Base-by-base conservation (phyloP, 1,140 invertebrate species). In the Heliconius nattereri region DNA sequence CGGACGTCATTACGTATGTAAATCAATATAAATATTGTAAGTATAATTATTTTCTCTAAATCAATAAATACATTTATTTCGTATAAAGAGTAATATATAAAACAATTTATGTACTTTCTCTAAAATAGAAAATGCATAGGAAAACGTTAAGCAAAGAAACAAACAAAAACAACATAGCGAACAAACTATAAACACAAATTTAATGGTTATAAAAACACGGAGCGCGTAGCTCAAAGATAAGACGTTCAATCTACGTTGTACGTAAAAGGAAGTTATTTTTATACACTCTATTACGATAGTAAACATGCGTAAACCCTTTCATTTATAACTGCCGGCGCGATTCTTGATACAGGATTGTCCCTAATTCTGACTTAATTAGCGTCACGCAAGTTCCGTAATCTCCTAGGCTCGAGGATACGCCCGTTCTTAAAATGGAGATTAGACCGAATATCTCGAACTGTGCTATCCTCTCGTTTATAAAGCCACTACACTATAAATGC, bases 391-490 rank as follows among this genome's bases (percentile, higher is more conserved):
- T 94, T 94, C 89, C 89, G 84, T 94, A 94, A 94, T 94, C 40
- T 45, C 92, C 92, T 89, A 91, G 92, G 92, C 92, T 92, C 83
- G 88, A 87, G 91, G 86, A 89, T 87, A 92, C 90, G 87, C 88
- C 90, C 90, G 91, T 93, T 92, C 91, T 93, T 94, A 92, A 94
- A 94, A 93, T 94, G 91, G 90, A 94, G 92, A 94, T 93, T 93
- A 94, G 91, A 89, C 85, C 89, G 32, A 92, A 91, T 91, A 92
- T 92, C 90, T 94, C 87, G 84, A 92, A 92, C 90, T 92, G 89
- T 86, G 85, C 90, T 86, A 89, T 90, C 90, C 87, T 85, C 85
- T 89, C 79, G 85, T 87, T 91, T 84, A 89, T 92, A 90, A 90
- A 91, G 81, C 90, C 85, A 90, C 86, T 87, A 84, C 85, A 87